Percentiles rank a stretch among this genome's conserved stretches.
These are phyloP conservation scores for Leptura quadrifasciata DNA, from an alignment of 2,888 invertebrate species.

Conservation along the genomic window DNA sequence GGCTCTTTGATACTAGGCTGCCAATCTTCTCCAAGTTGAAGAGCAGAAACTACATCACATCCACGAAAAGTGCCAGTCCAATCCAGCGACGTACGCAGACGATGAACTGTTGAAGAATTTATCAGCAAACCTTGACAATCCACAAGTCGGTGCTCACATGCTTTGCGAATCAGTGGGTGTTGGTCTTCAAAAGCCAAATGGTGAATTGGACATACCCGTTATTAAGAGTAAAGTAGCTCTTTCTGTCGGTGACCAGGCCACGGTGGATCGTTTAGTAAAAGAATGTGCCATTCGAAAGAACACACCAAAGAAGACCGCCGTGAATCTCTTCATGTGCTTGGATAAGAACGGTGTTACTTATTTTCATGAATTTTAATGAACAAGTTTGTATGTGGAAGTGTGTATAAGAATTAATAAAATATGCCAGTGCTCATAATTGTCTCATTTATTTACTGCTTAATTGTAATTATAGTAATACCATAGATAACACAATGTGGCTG, in stretches of 20 bases:
- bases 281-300: conserved; percentile 13
- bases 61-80: conserved; percentile 14
- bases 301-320: conserved; percentile 17
- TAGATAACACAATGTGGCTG: too few relatives aligned
- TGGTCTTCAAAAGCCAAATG: conserved; percentile 4
- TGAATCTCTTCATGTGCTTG: conserved; percentile 9
- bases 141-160: conserved; percentile 12
- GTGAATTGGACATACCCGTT: neutral
- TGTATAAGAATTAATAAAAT: neutral
- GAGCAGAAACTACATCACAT: neutral
- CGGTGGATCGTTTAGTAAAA: conserved; percentile 13
- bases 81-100: conserved; percentile 19
- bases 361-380: neutral
- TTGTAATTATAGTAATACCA: too few relatives aligned
- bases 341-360: conserved; percentile 10
- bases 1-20: neutral
- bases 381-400: neutral
- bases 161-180: conserved; percentile 5
- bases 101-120: conserved; percentile 15
- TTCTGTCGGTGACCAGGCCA: neutral
- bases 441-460: too few relatives aligned
- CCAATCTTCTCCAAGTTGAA: neutral
- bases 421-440: neutral
- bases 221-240: conserved; percentile 11
- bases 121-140: conserved; percentile 9